Evolutionary conservation across 2,888 invertebrate species (phyloP), one percentile per base, ranked within the genome.

Genomic region (Philereme transversata): DNA sequence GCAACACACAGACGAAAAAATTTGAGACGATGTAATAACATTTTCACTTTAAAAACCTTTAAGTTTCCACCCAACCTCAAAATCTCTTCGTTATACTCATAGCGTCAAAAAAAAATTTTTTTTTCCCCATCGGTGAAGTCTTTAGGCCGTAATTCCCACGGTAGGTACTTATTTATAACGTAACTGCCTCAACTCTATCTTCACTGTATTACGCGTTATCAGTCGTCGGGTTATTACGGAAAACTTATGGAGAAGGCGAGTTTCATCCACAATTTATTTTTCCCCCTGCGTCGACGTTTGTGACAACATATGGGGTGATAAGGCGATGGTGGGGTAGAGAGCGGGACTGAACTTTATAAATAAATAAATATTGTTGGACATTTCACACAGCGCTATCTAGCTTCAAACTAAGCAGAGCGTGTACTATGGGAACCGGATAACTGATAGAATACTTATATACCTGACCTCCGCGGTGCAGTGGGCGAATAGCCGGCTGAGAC

Each of bases 241-340:
- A 73, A 75, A 73, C 70, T 68, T 69, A 71, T 66, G 64, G 62
- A 44, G 69, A 53, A 63, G 62, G 68, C 65, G 65, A 68, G 72
- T 73, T 71, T 70, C 74, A 72, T 71, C 75, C 74, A 74, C 82
- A 78, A 83, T 84, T 83, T 84, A 83, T 83, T 81, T 76, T 70
- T 72, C 70, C 70, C 69, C 70, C 69, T 67, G 62, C 66, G 69
- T 62, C 71, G 69, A 72, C 65, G 67, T 61, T 68, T 74, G 74
- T 74, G 78, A 78, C 79, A 73, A 75, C 82, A 82, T 82, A 82
- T 82, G 80, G 79, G 75, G 71, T 71, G 64, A 44, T 59, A 54
- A 38, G 57, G 33, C 5, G 60, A 38, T 22, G 52, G 5, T 36
- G 10, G 49, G 51, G 62, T 49, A 10, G 36, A 5, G 11, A 38